A percentile compares a stretch with the other conserved stretches of the same genome.
Conservation (phyloP, 2,888 invertebrate genomes). For the Antitype chi region DNA sequence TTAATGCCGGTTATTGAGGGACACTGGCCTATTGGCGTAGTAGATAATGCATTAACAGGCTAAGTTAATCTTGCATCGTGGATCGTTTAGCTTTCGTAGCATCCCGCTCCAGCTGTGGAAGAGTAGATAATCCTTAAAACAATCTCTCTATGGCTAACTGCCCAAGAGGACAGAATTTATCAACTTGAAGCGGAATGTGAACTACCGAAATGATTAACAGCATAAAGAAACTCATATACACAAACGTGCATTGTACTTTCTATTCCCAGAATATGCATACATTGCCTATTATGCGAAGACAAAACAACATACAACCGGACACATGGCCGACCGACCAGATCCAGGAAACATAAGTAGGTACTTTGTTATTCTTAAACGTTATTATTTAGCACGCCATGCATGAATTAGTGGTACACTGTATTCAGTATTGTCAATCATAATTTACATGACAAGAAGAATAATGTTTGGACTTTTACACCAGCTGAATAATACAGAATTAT, state of each 20-base stretch:
- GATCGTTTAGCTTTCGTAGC: neutral
- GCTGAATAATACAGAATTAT: constrained; percentile 9
- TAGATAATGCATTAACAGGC: neutral
- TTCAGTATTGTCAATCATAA: neutral
- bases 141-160: neutral
- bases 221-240: neutral
- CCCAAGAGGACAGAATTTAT: neutral
- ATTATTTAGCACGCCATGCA: constrained; percentile 24
- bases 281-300: constrained; percentile 41
- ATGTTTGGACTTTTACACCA: neutral
- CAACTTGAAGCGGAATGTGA: neutral
- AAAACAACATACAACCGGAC: constrained; percentile 43
- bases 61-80: neutral
- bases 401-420: constrained; percentile 5
- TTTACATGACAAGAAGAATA: constrained; percentile 11
- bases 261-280: constrained; percentile 43
- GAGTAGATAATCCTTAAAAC: neutral
- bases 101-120: neutral
- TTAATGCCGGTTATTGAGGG: neutral
- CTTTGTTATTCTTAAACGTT: constrained; percentile 31
- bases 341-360: constrained; percentile 15
- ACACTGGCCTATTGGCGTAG: too few relatives aligned
- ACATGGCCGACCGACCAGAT: constrained; percentile 15
- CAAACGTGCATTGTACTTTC: constrained; percentile 35
- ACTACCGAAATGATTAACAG: neutral